Base-by-base conservation (phyloP, 2,888 invertebrate genomes). In the Podotricha telesiphe region DNA sequence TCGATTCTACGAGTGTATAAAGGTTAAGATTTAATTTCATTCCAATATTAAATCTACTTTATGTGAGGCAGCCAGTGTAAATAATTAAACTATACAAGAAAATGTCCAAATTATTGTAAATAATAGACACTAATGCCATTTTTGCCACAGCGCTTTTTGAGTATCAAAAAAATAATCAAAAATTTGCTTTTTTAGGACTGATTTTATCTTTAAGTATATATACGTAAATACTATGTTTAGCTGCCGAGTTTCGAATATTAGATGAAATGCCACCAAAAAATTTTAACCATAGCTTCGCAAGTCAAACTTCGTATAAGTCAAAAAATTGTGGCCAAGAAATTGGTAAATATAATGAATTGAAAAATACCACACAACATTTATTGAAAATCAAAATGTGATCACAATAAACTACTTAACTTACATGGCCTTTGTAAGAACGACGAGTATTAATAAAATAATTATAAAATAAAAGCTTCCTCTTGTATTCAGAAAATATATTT, bases 1-100 rank as follows among this genome's bases (percentile, higher is more conserved):
- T 64, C 47, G n/a, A 55, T 59, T 71, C 69, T 53, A 28, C 34
- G 55, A 55, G 34, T 42, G 62, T 62, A 51, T 59, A 59, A 45
- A 59, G 59, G 47, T 67, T 45, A 59, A 11, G 22, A 63, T 20
- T 45, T 45, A 45, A 59, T 59, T 59, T 45, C 10, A 17, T 28
- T n/a, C 17, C 22, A 45, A 45, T 59, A 45, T 59, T 59, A n/a
- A 59, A 28, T 20, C 34, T 37, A 37, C 34, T 55, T 37, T 37
- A 55, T 55, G 28, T 2, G 34, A 11, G 0, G 11, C 37, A 5
- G 55, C 37, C 17, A 11, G 17, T 17, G 11, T 55, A 55, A 55
- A 55, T 17, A 17, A 42, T 42, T 42, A 42, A 47, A 47, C 2
- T 4, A 17, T 17, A 17, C 17, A 47, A 47, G 42, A 42, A 42